Base-by-base conservation (phyloP, 2,113 vertebrate genomes). In the Petromus typicus region DNA sequence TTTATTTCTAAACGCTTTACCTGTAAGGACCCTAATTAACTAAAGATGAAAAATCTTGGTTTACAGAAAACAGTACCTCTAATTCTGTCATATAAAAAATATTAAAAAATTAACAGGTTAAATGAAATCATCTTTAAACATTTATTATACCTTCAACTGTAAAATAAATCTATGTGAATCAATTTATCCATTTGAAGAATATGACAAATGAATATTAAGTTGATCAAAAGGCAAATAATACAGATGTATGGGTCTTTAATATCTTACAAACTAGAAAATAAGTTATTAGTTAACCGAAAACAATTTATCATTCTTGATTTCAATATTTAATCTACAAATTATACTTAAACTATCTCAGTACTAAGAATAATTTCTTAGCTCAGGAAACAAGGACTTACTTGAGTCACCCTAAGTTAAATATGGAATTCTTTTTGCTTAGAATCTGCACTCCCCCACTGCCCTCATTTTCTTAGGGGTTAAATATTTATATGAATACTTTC, bases 181-280 rank as follows among this genome's bases (percentile, higher is more conserved):
- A 51, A 54, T 40, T 78, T 16, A 54, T 10, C 5, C 63, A 87
- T 48, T 66, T 95, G 9, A 25, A 88, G 40, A 93, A 13, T 90
- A 48, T 79, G 32, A 78, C 20, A 95, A 81, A 73, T 63, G 14
- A 85, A 18, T 40, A 78, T 61, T 61, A 34, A 80, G 67, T 54
- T 82, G 13, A 4, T 82, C 23, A 54, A 94, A 89, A 89, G 25
- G 45, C 37, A 79, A 89, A 86, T 40, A 3, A 30, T 32, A 59
- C 17, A 2, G 37, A 79, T 37, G 54, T 37, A 75, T 92, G 86
- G 7, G 18, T 71, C 1, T 23, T 87, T 75, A 25, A 57, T 75
- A 93, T 75, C 80, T 92, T 37, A 89, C 30, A 80, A 86, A 92
- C 23, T 69, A 59, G 51, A 80, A 89, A 89, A 87, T 48, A 90